A percentile compares a stretch with the other conserved stretches of the same genome.
Conservation (phyloP, 2,113 vertebrate species). For the Aramus guarauna region DNA sequence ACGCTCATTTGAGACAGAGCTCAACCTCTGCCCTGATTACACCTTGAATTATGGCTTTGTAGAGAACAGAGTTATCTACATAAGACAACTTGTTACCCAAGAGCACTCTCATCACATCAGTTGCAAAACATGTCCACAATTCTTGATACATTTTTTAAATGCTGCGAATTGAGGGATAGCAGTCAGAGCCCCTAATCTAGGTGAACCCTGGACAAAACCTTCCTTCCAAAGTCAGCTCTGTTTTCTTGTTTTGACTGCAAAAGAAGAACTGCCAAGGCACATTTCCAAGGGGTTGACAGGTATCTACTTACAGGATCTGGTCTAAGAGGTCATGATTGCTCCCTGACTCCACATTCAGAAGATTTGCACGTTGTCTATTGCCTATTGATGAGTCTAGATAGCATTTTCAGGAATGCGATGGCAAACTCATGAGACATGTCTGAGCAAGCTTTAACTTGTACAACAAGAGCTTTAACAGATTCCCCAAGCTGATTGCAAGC, state of each 20-base stretch:
- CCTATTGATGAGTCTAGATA: background rate
- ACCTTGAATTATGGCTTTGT: background rate
- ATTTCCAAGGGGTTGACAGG: fast-evolving
- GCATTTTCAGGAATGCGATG: background rate
- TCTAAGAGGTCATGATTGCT: fast-evolving
- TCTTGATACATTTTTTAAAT: background rate
- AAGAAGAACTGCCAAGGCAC: background rate
- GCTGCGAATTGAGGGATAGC: background rate
- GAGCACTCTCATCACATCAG: background rate
- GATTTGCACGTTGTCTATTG: fast-evolving
- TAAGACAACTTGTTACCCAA: background rate
- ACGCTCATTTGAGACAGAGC: no score
- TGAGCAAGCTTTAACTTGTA: background rate
- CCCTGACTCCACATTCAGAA: background rate
- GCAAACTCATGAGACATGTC: fast-evolving
- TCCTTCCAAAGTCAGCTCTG: background rate
- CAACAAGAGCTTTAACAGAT: background rate
- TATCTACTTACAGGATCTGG: background rate
- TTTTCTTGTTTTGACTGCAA: background rate
- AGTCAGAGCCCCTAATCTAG: background rate
- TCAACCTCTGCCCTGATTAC: background rate
- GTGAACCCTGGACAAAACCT: background rate
- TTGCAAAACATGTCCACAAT: fast-evolving
- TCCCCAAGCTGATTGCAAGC: background rate
- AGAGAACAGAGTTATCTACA: fast-evolving